These are phyloP conservation scores for Gerris lacustris DNA, from an alignment of 2,888 invertebrate species.

Conservation along the genomic window DNA sequence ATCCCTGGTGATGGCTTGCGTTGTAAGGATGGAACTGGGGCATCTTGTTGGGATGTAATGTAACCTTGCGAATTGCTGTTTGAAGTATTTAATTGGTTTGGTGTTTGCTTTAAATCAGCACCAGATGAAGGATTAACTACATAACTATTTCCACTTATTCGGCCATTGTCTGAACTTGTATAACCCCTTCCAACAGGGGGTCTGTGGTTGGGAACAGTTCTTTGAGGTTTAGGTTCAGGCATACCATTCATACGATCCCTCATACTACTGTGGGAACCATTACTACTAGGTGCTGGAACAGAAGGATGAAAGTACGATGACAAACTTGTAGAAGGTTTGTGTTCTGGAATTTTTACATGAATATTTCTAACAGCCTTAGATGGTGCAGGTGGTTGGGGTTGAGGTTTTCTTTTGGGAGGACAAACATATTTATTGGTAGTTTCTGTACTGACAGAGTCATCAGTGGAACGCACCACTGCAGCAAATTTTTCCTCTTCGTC, in stretches of 20 bases:
- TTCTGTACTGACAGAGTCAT: slow-evolving; percentile 12
- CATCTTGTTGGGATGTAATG: not conserved
- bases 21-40: not conserved
- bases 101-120: not conserved
- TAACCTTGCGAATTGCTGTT: not conserved
- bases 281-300: not conserved
- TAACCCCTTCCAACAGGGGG: slow-evolving; percentile 2
- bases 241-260: slow-evolving; percentile 21
- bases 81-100: not conserved
- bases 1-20: not conserved
- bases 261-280: slow-evolving; percentile 5
- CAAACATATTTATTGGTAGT: slow-evolving; percentile 47
- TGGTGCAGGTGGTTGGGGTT: slow-evolving; percentile 18
- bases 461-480: slow-evolving; percentile 48
- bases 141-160: slow-evolving; percentile 6
- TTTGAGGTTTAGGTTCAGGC: slow-evolving; percentile 20
- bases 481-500: slow-evolving; percentile 79
- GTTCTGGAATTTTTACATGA: slow-evolving; percentile 8
- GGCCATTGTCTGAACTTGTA: not conserved
- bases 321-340: not conserved
- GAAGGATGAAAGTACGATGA: not conserved
- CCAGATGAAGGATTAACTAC: not conserved
- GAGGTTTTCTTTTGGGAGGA: slow-evolving; percentile 59
- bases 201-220: slow-evolving; percentile 14
- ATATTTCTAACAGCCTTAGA: slow-evolving; percentile 11